These are phyloP conservation scores for Lithophane semibrunnea DNA, from an alignment of 2,888 invertebrate species.

Conservation along the genomic window DNA sequence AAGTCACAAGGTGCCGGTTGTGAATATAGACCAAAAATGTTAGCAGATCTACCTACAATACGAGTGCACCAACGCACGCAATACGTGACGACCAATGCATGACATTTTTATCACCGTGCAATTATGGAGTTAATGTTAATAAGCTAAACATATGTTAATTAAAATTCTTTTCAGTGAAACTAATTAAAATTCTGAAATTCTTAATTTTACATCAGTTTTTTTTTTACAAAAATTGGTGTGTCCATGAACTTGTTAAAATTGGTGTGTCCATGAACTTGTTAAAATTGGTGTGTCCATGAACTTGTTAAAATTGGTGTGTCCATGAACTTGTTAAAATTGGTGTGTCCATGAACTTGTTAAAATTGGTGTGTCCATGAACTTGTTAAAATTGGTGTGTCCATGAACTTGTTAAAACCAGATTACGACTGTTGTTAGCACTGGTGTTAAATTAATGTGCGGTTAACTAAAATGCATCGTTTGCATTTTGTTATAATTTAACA, in stretches of 20 bases:
- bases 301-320: slow-evolving; percentile 48
- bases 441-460: slow-evolving; percentile 45
- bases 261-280: slow-evolving; percentile 39
- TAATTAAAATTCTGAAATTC: slow-evolving; percentile 59
- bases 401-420: slow-evolving; percentile 53
- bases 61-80: neutral
- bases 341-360: slow-evolving; percentile 43
- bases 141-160: slow-evolving; percentile 57
- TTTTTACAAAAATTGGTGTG: neutral
- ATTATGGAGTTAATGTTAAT: slow-evolving; percentile 58
- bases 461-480: slow-evolving; percentile 32
- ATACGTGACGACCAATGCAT: slow-evolving; percentile 30
- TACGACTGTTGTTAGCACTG: slow-evolving; percentile 29
- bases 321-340: no score
- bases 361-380: no score
- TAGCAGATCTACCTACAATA: neutral
- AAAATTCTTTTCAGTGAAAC: slow-evolving; percentile 58
- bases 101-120: slow-evolving; percentile 34
- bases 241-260: slow-evolving; percentile 46
- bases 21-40: neutral
- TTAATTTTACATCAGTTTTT: slow-evolving; percentile 16
- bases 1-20: neutral
- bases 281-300: slow-evolving; percentile 27
- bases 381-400: slow-evolving; percentile 9
- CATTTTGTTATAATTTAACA: neutral